A percentile compares a stretch with the other conserved stretches of the same genome.
These are phyloP conservation scores for Trachops cirrhosus DNA, from an alignment of 2,797 vertebrate species.

Conservation along the genomic window DNA sequence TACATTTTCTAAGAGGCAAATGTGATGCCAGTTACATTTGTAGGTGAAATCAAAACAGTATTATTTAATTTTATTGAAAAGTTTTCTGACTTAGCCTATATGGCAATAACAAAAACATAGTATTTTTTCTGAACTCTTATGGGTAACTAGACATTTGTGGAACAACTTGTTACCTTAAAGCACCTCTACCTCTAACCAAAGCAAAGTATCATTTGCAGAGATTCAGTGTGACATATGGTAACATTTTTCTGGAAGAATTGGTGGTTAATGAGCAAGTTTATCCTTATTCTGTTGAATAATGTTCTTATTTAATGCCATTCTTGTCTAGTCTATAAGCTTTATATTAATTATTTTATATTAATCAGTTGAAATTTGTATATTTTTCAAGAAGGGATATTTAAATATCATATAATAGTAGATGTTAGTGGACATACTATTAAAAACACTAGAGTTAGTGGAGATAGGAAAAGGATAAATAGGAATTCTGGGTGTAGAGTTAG, in stretches of 20 bases:
- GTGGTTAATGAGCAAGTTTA: background rate
- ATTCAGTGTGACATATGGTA: background rate
- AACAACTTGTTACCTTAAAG: slow-evolving; percentile 43
- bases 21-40: slow-evolving; percentile 65
- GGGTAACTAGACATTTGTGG: background rate
- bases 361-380: background rate
- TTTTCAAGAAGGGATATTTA: background rate
- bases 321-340: background rate
- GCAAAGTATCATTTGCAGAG: background rate
- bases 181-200: background rate
- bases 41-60: slow-evolving; percentile 74
- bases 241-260: background rate
- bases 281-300: background rate
- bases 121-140: slow-evolving; percentile 28
- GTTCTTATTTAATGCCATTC: background rate
- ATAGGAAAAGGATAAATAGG: background rate
- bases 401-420: background rate
- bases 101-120: slow-evolving; percentile 30
- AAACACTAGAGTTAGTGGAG: background rate
- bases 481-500: background rate
- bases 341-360: background rate
- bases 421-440: background rate
- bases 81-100: slow-evolving; percentile 19
- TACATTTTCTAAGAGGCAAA: slow-evolving; percentile 74
- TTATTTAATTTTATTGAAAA: slow-evolving; percentile 60